A percentile compares a stretch with the other conserved stretches of the same genome.
Evolutionary conservation across 2,888 invertebrate species (phyloP).

Genomic region (Tiliacea citrago): DNA sequence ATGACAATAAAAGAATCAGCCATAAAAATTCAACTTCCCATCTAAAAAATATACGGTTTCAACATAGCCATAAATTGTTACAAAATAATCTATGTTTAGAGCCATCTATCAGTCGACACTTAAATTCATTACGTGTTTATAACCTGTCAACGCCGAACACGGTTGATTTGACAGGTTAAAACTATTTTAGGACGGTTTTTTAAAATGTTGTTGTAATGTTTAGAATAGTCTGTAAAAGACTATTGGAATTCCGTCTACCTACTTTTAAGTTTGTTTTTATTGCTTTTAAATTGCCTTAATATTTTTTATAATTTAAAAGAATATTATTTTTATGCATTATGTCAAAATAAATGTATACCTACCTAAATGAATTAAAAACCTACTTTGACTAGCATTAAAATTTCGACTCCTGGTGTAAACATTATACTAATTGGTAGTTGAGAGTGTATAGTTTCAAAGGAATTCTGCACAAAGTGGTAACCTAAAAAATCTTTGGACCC

Average conservation of each 20-base stretch:
- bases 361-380: too few relatives aligned
- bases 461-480: too few relatives aligned
- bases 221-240: background rate
- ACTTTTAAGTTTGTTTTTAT: background rate
- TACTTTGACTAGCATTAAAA: too few relatives aligned
- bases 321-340: too few relatives aligned
- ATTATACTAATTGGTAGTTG: too few relatives aligned
- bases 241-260: background rate
- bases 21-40: conserved; percentile 24
- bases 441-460: too few relatives aligned
- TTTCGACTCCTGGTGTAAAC: too few relatives aligned
- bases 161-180: conserved; percentile 57
- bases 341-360: too few relatives aligned
- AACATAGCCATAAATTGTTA: conserved; percentile 47
- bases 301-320: too few relatives aligned
- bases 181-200: conserved; percentile 54
- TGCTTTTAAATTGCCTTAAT: conserved; percentile 17
- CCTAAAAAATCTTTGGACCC: too few relatives aligned
- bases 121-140: conserved; percentile 56
- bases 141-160: conserved; percentile 54
- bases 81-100: conserved; percentile 56
- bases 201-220: conserved; percentile 12
- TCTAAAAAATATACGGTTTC: conserved; percentile 35
- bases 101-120: conserved; percentile 58
- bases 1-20: conserved; percentile 34